Evolutionary conservation across 2,888 invertebrate genomes (phyloP).

Genomic region (Yponomeuta cagnagella): DNA sequence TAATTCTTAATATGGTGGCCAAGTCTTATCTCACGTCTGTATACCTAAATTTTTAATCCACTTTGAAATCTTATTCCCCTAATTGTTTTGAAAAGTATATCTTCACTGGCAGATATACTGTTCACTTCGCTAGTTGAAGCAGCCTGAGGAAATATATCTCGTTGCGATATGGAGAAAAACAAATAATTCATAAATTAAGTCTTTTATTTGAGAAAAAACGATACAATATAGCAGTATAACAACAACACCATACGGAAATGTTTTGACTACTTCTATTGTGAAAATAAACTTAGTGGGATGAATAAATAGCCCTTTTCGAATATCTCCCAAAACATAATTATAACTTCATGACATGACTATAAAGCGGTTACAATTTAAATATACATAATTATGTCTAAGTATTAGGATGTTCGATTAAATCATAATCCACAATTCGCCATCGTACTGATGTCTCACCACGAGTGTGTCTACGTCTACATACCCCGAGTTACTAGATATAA

Average conservation of each 20-base stretch:
- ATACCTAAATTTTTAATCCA: no score
- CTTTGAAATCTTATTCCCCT: no score
- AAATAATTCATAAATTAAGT: constrained; percentile 59
- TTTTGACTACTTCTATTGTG: constrained; percentile 38
- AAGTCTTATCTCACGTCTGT: no score
- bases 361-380: constrained; percentile 19
- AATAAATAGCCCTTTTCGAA: constrained; percentile 36
- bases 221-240: constrained; percentile 71
- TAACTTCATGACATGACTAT: constrained; percentile 23
- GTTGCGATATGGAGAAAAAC: constrained; percentile 18
- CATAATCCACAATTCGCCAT: background rate
- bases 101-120: no score
- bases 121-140: no score
- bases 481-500: constrained; percentile 4
- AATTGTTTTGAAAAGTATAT: no score
- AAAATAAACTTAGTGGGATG: constrained; percentile 39
- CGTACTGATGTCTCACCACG: constrained; percentile 3
- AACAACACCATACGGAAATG: constrained; percentile 62
- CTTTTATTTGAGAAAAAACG: constrained; percentile 69
- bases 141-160: no score
- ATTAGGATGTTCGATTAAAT: constrained; percentile 1
- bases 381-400: constrained; percentile 7
- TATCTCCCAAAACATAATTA: constrained; percentile 29
- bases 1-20: no score
- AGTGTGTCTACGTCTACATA: constrained; percentile 1